These are phyloP conservation scores for Catharus fuscescens DNA, from an alignment of 2,113 vertebrate species.

Conservation along the genomic window DNA sequence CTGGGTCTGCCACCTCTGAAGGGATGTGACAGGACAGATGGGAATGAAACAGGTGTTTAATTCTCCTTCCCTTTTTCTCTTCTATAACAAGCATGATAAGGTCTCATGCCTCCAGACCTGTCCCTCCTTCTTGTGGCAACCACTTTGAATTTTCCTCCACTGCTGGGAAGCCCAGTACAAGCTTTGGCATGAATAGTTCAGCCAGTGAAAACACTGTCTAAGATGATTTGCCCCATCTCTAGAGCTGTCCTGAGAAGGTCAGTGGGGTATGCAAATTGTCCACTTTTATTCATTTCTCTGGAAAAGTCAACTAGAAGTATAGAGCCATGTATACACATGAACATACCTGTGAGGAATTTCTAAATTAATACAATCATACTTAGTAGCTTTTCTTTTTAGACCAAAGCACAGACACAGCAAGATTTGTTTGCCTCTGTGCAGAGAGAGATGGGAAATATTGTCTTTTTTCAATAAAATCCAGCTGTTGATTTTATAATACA, in stretches of 20 bases:
- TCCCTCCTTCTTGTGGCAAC: not conserved
- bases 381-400: not conserved
- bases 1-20: not conserved
- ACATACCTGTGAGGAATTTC: not conserved
- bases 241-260: not conserved
- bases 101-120: not conserved
- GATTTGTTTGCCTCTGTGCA: not conserved
- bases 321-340: not conserved
- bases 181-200: not conserved
- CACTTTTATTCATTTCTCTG: not conserved
- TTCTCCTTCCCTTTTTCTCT: not conserved
- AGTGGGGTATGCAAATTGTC: not conserved
- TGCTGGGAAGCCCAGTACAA: not conserved
- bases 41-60: not conserved
- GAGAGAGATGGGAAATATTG: not conserved
- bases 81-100: not conserved
- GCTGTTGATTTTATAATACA: not conserved
- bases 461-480: not conserved
- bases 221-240: not conserved
- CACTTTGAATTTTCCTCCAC: not conserved
- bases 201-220: not conserved
- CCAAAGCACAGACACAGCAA: not conserved
- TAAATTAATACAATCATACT: not conserved
- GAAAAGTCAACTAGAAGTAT: not conserved
- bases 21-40: not conserved